These are phyloP conservation scores for Elephas maximus DNA, from an alignment of 2,113 vertebrate species.

Conservation along the genomic window DNA sequence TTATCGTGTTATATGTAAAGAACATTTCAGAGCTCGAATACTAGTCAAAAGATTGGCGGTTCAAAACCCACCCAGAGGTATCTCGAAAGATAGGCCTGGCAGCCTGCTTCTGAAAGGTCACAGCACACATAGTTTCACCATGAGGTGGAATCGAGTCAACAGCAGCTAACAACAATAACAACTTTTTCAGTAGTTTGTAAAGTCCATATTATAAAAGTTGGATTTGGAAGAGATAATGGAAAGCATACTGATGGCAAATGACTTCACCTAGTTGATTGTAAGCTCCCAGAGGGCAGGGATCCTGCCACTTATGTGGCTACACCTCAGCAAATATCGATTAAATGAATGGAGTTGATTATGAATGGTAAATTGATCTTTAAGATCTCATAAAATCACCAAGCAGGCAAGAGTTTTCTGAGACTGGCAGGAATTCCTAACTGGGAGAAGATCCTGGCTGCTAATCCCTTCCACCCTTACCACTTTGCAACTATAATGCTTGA, in stretches of 20 bases:
- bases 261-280: neutral
- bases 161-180: neutral
- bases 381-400: neutral
- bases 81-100: neutral
- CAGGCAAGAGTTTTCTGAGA: neutral
- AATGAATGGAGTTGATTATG: neutral
- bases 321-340: neutral
- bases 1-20: neutral
- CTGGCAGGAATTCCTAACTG: neutral
- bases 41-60: neutral
- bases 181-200: neutral
- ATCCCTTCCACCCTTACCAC: neutral
- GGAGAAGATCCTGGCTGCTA: neutral
- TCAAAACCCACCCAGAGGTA: neutral
- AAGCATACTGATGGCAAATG: neutral
- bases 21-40: neutral
- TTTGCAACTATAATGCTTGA: neutral
- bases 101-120: neutral
- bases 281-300: neutral
- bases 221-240: neutral
- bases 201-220: neutral
- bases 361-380: slow-evolving; percentile 26
- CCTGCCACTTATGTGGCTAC: neutral
- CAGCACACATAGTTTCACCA: neutral
- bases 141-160: neutral